These are phyloP conservation scores for Phrynosoma blainvillii DNA, from an alignment of 2,113 vertebrate genomes.

Conservation along the genomic window DNA sequence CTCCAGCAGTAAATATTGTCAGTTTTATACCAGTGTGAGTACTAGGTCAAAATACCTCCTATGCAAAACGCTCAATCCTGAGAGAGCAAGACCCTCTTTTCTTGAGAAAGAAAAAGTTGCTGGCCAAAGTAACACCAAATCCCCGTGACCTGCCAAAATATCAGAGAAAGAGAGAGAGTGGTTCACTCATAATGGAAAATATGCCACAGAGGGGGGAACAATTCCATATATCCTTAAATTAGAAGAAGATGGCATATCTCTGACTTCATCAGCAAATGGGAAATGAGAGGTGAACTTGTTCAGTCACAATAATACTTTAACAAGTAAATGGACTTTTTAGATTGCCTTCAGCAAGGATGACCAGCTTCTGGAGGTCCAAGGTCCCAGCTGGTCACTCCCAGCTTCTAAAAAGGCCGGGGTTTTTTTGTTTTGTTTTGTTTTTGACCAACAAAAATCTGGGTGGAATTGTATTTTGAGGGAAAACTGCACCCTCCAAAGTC, in stretches of 20 bases:
- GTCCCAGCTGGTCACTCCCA: too few species aligned
- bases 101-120: constrained; percentile 24
- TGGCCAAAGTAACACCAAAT: neutral
- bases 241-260: neutral
- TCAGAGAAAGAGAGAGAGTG: neutral
- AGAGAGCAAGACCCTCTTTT: neutral
- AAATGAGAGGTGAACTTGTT: constrained; percentile 40
- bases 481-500: too few species aligned
- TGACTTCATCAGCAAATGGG: constrained; percentile 17
- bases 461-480: too few species aligned
- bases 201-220: neutral
- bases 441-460: too few species aligned
- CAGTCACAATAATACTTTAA: constrained; percentile 38
- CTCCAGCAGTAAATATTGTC: constrained; percentile 22
- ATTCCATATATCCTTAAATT: neutral
- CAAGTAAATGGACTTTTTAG: too few species aligned
- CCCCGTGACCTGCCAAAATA: neutral
- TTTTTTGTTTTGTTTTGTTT: too few species aligned
- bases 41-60: constrained; percentile 36
- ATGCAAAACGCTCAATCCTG: neutral
- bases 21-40: constrained; percentile 25
- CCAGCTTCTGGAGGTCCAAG: too few species aligned
- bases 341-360: too few species aligned
- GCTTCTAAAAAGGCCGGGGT: too few species aligned
- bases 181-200: neutral